Evolutionary conservation across 2,797 vertebrate genomes (phyloP).

Genomic region (Sebastes glaucus): DNA sequence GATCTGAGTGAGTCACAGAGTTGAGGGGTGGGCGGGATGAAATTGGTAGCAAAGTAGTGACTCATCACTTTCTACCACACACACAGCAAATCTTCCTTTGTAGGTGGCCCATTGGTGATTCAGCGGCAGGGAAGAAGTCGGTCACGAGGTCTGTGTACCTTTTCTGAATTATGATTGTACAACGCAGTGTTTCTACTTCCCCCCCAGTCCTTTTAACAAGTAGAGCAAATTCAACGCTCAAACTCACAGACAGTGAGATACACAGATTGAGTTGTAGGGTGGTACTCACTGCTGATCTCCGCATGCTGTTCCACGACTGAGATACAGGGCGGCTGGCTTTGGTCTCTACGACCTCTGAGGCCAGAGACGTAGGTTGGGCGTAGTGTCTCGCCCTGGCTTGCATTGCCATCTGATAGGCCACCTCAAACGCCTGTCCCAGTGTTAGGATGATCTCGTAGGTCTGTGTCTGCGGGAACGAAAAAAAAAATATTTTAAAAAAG

Average conservation of each 20-base stretch:
- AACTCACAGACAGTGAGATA: background rate
- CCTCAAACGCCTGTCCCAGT: constrained; percentile 96
- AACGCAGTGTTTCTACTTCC: background rate
- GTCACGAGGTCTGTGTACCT: constrained; percentile 50
- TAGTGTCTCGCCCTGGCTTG: constrained; percentile 91
- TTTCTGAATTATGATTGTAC: constrained; percentile 28
- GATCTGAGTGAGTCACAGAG: constrained; percentile 43
- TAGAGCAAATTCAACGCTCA: background rate
- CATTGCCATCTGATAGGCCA: constrained; percentile 97
- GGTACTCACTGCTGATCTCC: constrained; percentile 92
- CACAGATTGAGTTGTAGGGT: constrained; percentile 7
- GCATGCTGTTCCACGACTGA: constrained; percentile 90
- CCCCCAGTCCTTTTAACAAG: background rate
- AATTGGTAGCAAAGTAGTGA: constrained; percentile 62
- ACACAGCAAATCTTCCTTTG: constrained; percentile 43
- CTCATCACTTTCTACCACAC: constrained; percentile 66
- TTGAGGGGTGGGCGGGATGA: constrained; percentile 26
- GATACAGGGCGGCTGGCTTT: constrained; percentile 93
- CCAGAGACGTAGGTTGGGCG: constrained; percentile 73
- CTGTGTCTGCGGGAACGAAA: constrained; percentile 84
- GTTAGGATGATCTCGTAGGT: constrained; percentile 99
- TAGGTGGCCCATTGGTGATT: constrained; percentile 46
- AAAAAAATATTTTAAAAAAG: background rate
- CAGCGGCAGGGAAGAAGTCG: constrained; percentile 29
- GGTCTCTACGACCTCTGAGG: constrained; percentile 88